Conservation (phyloP, 1,140 invertebrate species). For the Melanaphis sacchari region DNA sequence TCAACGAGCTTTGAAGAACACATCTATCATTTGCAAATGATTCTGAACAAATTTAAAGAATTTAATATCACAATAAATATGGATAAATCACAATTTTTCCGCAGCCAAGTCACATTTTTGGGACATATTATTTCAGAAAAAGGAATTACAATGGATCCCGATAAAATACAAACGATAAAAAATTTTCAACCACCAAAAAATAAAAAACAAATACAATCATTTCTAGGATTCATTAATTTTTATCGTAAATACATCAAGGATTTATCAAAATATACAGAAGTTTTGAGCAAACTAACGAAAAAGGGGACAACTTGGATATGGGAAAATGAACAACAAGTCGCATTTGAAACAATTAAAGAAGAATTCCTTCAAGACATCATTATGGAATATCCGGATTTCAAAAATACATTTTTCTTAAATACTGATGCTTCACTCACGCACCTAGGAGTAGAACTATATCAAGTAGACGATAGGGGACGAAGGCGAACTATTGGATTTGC, state of each 20-base stretch:
- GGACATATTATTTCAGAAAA: not conserved
- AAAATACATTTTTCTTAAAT: not conserved
- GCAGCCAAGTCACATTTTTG: not conserved
- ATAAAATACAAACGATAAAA: not conserved
- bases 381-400: constrained; percentile 59
- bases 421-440: not conserved
- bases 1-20: not conserved
- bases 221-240: not conserved
- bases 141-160: not conserved
- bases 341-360: not conserved
- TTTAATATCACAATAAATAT: too few relatives aligned
- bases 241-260: not conserved
- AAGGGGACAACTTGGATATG: not conserved
- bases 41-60: too few relatives aligned
- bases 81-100: too few relatives aligned
- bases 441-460: not conserved
- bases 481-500: not conserved
- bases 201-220: not conserved
- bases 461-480: not conserved
- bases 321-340: not conserved
- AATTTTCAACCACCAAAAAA: not conserved
- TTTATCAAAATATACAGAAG: not conserved
- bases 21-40: not conserved
- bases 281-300: too few relatives aligned
- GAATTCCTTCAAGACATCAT: not conserved